Conservation (phyloP, 2,888 invertebrate species). For the Drosophila subsilvestris region DNA sequence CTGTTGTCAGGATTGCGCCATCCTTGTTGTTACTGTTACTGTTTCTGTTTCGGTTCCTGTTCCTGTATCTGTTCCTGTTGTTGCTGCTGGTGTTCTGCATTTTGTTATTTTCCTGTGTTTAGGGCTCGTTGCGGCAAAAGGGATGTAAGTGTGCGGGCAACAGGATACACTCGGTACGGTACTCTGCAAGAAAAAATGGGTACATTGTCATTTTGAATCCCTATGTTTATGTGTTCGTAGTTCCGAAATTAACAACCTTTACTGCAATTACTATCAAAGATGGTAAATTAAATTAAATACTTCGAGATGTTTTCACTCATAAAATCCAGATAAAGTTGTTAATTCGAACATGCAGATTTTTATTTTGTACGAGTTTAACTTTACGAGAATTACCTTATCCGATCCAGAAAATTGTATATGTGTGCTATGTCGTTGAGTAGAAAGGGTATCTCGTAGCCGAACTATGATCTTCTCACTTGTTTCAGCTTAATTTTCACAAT, state of each 20-base stretch:
- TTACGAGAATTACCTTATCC: no score
- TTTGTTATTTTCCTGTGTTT: slow-evolving; percentile 44
- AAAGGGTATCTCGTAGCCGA: not conserved
- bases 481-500: slow-evolving; percentile 64
- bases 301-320: no score
- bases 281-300: no score
- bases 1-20: slow-evolving; percentile 35
- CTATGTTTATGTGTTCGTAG: no score
- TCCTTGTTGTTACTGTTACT: slow-evolving; percentile 19
- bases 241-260: no score
- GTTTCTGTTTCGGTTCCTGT: slow-evolving; percentile 1
- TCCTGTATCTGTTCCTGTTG: slow-evolving; percentile 6
- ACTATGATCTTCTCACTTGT: not conserved
- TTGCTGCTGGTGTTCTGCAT: slow-evolving; percentile 30
- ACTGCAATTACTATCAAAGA: no score
- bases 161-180: not conserved
- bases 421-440: not conserved
- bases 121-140: slow-evolving; percentile 36
- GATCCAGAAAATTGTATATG: not conserved
- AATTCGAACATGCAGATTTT: no score
- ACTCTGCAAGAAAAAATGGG: not conserved
- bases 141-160: slow-evolving; percentile 12
- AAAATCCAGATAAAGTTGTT: no score
- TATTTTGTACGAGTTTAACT: no score
- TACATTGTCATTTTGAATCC: not conserved